Evolutionary conservation across 2,888 invertebrate species (phyloP), one percentile per base, ranked within the genome.

Genomic region (Eupithecia pulchellata): DNA sequence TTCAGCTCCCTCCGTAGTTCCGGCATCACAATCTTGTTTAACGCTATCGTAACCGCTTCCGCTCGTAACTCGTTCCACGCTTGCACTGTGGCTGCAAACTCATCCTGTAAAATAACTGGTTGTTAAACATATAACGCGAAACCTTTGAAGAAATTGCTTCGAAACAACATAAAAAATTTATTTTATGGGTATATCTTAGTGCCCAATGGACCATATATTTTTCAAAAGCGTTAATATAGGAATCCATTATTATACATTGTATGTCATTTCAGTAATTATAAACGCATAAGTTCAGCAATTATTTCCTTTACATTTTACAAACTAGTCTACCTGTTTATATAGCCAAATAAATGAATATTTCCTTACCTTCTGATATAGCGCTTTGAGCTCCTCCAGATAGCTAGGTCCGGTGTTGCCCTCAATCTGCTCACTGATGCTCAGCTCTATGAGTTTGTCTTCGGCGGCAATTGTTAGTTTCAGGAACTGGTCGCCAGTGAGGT

Each of bases 41-140:
- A 95, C 0, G 99, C 99, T 73, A 98, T 94, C 81, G 98, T 97
- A 0, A 99, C 97, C 68, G 98, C 98, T 81, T 98, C 97, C 1
- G 96, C 96, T 55, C 99, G 95, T 64, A 99, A 87, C 1, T 96
- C 96, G 91, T 99, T 99, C 99, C 99, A 99, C 79, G 98, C 98
- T 86, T 99, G 97, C 0, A 98, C 98, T 77, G 97, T 97, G 78
- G 97, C 97, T 79, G 98, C 98, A 89, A 98, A 99, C 89, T 99
- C 99, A 90, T 99, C 99, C 95, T 97, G 61, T 30, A 60, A 60
- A 0, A 25, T 4, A 2, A n/a, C 3, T 39, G 2, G 2, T 4
- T 9, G 17, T 39, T 39, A 39, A 5, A 32, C 32, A 4, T 5
- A 4, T 32, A 6, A 32, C 4, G 4, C 4, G 32, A 32, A 5